These are phyloP conservation scores for Tiliacea aurago DNA, from an alignment of 2,888 invertebrate genomes.

Conservation along the genomic window DNA sequence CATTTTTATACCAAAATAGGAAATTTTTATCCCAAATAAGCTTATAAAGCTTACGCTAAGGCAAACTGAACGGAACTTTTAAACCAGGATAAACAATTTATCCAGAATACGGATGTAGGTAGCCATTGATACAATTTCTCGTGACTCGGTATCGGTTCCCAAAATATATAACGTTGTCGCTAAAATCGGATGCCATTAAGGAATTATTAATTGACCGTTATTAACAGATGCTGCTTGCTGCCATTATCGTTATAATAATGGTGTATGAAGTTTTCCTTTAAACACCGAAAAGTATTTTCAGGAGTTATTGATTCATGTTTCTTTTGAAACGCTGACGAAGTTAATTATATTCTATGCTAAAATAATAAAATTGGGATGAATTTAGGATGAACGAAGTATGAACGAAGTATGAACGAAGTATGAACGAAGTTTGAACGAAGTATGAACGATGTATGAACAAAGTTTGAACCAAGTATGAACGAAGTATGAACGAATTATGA, in stretches of 20 bases:
- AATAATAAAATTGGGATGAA: neutral
- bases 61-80: constrained; percentile 34
- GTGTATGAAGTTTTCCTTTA: constrained; percentile 51
- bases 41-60: constrained; percentile 26
- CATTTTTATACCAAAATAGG: constrained; percentile 35
- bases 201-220: constrained; percentile 63
- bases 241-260: constrained; percentile 47
- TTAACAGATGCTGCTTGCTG: constrained; percentile 54
- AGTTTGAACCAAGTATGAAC: no score
- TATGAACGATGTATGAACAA: no score
- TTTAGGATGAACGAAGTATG: neutral
- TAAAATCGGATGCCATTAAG: constrained; percentile 53
- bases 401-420: no score
- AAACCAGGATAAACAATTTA: constrained; percentile 43
- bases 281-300: constrained; percentile 24
- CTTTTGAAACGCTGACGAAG: neutral
- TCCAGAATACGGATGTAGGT: constrained; percentile 38
- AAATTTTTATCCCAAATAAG: constrained; percentile 27
- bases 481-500: neutral
- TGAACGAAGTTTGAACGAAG: neutral
- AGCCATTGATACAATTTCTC: constrained; percentile 20
- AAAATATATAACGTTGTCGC: constrained; percentile 51
- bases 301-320: constrained; percentile 9
- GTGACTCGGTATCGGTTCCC: constrained; percentile 38
- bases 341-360: neutral